A percentile compares a stretch with the other conserved stretches of the same genome.
phyloP scores from a whole-genome alignment of 2,888 invertebrate genomes.

The Dione juno region DNA sequence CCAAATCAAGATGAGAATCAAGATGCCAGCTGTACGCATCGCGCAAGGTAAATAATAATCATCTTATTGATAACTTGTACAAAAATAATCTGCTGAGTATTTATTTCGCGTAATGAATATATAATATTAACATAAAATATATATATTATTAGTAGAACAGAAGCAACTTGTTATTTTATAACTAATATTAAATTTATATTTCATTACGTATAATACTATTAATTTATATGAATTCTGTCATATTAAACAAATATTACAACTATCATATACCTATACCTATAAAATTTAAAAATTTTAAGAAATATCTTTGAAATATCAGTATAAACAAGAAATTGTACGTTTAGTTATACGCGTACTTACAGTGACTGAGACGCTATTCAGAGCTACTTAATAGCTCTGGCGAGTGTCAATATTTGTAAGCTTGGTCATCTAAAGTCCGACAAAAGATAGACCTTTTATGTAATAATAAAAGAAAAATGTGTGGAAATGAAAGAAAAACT shows the following conservation, averaged over 20 bases:
- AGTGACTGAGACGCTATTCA: conserved; percentile 67
- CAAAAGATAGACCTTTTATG: conserved; percentile 44
- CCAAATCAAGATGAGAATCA: conserved; percentile 96
- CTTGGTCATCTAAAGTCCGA: conserved; percentile 77
- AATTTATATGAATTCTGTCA: not conserved
- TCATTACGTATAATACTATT: no score
- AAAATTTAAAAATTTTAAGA: not conserved
- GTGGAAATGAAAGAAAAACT: not conserved
- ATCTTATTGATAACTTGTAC: conserved; percentile 8
- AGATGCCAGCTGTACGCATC: conserved; percentile 98
- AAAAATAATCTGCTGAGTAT: not conserved
- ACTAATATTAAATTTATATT: no score
- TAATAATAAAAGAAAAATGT: conserved; percentile 4
- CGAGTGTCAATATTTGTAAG: conserved; percentile 72
- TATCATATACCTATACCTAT: not conserved
- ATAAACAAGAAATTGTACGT: conserved; percentile 32
- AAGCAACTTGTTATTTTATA: no score
- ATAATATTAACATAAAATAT: no score
- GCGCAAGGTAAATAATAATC: conserved; percentile 92
- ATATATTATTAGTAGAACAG: no score
- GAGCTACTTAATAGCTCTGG: conserved; percentile 75
- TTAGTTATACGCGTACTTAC: conserved; percentile 33
- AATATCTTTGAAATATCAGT: conserved; percentile 21
- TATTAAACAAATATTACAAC: not conserved
- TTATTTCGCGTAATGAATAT: no score